A percentile compares a stretch with the other conserved stretches of the same genome.
Evolutionary conservation across 2,797 vertebrate genomes (phyloP).

Genomic region (Notamacropus eugenii): DNA sequence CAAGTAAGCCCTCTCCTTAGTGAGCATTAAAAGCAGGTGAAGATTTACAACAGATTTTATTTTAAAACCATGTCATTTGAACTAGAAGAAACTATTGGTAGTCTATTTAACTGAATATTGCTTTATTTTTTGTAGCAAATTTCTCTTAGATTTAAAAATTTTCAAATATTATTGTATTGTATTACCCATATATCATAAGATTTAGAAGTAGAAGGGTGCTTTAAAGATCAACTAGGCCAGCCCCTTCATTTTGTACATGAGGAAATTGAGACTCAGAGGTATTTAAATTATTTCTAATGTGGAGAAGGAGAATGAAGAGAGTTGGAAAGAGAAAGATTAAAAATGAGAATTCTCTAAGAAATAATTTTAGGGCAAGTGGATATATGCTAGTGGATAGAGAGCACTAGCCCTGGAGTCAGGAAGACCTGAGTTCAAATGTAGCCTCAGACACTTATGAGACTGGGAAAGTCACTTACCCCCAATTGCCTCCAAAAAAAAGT

Average conservation of each 20-base stretch:
- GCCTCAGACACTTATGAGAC: too few relatives aligned
- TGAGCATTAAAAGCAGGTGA: neutral
- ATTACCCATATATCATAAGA: neutral
- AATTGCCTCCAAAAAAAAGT: too few relatives aligned
- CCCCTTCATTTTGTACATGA: neutral
- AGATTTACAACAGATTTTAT: neutral
- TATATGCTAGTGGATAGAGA: too few relatives aligned
- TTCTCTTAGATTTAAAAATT: neutral
- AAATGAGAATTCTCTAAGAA: neutral
- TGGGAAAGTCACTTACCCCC: too few relatives aligned
- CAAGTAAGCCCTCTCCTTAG: accelerated
- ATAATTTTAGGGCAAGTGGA: neutral
- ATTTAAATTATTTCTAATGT: neutral
- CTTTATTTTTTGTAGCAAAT: neutral
- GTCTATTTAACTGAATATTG: accelerated
- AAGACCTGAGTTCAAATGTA: too few relatives aligned
- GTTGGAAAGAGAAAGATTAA: neutral
- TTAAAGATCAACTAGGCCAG: neutral
- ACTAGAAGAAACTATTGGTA: neutral
- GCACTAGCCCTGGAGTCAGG: too few relatives aligned
- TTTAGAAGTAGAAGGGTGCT: neutral
- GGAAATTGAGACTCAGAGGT: neutral
- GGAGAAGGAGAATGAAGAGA: neutral
- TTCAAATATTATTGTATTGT: neutral
- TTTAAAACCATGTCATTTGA: accelerated